phyloP scores from a whole-genome alignment of 2,797 vertebrate genomes.

The Chaunax sp. region DNA sequence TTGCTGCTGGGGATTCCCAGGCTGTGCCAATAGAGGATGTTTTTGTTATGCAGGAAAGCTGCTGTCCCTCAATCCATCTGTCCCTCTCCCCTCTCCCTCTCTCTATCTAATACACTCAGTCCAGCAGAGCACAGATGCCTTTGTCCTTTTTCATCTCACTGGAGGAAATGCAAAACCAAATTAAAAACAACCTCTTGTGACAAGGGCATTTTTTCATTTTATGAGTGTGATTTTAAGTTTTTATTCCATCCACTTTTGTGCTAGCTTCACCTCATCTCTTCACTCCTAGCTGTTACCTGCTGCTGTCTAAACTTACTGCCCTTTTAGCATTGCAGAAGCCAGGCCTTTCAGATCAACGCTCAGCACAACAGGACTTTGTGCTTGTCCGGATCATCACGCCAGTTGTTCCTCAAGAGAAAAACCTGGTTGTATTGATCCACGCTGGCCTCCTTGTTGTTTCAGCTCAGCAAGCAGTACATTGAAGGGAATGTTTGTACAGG shows the following conservation, averaged over 20 bases:
- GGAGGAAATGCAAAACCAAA: constrained; percentile 44
- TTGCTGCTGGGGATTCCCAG: constrained; percentile 67
- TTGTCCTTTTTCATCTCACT: constrained; percentile 45
- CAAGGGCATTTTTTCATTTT: constrained; percentile 1
- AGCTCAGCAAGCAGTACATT: constrained; percentile 60
- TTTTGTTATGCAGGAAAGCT: constrained; percentile 31
- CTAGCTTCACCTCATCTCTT: constrained; percentile 6
- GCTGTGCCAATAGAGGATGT: constrained; percentile 53
- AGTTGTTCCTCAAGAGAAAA: constrained; percentile 75
- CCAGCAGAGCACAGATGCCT: constrained; percentile 38
- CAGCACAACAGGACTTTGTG: constrained; percentile 41
- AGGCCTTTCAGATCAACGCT: constrained; percentile 40
- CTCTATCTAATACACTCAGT: constrained; percentile 37
- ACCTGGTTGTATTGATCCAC: constrained; percentile 74
- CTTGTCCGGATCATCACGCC: constrained; percentile 53
- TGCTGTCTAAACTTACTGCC: constrained; percentile 7
- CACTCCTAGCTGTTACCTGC: constrained; percentile 9
- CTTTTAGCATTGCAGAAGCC: constrained; percentile 17
- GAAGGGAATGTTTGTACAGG: constrained; percentile 67
- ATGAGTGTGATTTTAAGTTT: background rate
- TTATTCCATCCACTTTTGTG: constrained; percentile 19
- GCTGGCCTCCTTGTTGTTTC: constrained; percentile 66
- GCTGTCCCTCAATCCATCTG: constrained; percentile 53
- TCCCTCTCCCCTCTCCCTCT: constrained; percentile 18
- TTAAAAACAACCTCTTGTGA: constrained; percentile 37